Conservation (phyloP, 2,797 vertebrate species). For the Clamator glandarius region DNA sequence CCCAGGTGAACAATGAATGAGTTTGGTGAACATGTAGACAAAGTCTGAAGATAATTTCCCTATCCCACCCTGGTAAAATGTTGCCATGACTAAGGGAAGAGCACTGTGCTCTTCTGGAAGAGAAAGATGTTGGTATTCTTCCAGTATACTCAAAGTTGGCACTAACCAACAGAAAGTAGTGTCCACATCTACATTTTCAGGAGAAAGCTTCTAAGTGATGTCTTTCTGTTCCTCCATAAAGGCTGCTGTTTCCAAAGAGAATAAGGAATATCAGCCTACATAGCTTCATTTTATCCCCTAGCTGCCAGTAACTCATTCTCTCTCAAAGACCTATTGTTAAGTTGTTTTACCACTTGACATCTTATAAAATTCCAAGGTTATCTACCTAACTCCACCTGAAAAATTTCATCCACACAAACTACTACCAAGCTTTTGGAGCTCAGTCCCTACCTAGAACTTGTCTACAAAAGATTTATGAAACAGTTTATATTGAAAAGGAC, state of each 20-base stretch:
- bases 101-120: background rate
- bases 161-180: background rate
- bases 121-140: background rate
- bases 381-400: background rate
- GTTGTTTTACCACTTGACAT: background rate
- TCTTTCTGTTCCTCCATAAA: background rate
- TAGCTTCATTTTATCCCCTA: background rate
- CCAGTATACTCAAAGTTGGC: background rate
- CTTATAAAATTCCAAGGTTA: background rate
- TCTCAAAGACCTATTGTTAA: background rate
- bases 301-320: background rate
- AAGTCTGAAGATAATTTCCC: background rate
- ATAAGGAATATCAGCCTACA: background rate
- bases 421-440: background rate
- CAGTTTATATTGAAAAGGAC: background rate
- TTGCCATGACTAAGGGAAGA: background rate
- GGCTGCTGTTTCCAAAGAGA: background rate
- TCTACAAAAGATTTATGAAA: background rate
- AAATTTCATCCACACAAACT: background rate
- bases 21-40: background rate
- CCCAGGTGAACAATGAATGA: background rate
- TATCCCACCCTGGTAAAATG: background rate
- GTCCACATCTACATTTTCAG: background rate
- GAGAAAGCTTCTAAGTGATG: background rate
- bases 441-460: background rate